These are phyloP conservation scores for Oreotrochilus melanogaster DNA, from an alignment of 2,113 vertebrate species.

Conservation along the genomic window DNA sequence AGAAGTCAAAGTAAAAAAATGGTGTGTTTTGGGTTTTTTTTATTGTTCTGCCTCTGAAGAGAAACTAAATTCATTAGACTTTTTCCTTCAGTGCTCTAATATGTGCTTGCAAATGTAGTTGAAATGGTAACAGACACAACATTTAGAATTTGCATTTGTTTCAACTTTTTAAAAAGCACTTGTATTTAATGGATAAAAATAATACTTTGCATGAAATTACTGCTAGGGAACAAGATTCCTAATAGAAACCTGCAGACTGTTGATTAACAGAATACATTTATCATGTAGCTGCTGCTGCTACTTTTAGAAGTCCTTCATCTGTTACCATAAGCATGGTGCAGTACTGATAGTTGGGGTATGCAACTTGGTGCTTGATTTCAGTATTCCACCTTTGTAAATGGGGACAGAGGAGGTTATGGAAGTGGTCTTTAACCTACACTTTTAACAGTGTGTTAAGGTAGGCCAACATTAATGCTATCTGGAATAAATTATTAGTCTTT, in stretches of 20 bases:
- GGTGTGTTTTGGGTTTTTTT: neutral
- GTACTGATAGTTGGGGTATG: neutral
- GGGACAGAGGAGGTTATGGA: neutral
- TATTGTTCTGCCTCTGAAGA: neutral
- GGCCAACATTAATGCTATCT: neutral
- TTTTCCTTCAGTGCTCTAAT: neutral
- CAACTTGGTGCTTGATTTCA: neutral
- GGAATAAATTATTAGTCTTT: neutral
- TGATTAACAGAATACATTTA: neutral
- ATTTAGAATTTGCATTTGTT: neutral
- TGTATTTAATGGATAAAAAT: conserved; percentile 18
- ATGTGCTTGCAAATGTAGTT: neutral
- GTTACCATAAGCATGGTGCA: neutral
- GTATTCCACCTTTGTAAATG: neutral
- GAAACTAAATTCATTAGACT: neutral
- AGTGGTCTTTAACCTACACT: neutral
- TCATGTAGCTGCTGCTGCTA: neutral
- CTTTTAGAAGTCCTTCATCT: neutral
- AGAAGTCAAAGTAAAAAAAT: neutral
- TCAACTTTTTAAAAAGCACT: conserved; percentile 10
- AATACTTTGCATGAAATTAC: neutral
- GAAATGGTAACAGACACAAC: neutral
- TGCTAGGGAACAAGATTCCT: neutral
- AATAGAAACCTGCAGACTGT: neutral
- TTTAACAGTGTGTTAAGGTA: neutral